Base-by-base conservation (phyloP, 2,113 vertebrate genomes). In the Thoracochromis brauschi region DNA sequence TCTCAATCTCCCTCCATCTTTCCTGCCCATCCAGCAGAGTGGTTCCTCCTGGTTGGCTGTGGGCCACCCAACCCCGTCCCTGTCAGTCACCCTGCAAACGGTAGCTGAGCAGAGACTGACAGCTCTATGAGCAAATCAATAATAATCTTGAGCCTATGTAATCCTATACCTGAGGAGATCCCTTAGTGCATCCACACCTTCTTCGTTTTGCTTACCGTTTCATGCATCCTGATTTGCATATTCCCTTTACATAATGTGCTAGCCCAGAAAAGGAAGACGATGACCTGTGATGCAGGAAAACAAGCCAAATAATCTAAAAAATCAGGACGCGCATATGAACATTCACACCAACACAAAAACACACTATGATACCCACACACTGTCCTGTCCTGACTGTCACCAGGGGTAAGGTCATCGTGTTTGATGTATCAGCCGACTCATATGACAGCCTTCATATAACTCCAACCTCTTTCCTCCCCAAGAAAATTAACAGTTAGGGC, bases 101-200 rank as follows among this genome's bases (percentile, higher is more conserved):
- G 95, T 89, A 91, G 88, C 96, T 94, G 94, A 97, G 96, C 93
- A 92, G 81, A 96, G 97, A 98, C 95, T 98, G 98, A 98, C 97
- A 98, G 97, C 90, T 93, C 96, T 95, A 96, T 96, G 97, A 97
- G 96, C 53, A 96, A 97, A 99, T 99, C 97, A 98, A 99, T 99
- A 98, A 98, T 97, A 98, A 98, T 98, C 98, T 98, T 98, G 97
- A 96, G 95, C 96, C 96, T 95, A 96, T 96, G 97, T 96, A 97
- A 97, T 96, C 96, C 19, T 92, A 94, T 93, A 94, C 94, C 94
- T 92, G 90, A 91, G 92, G 92, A 96, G 86, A 94, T 92, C 57
- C 92, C 90, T 84, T 51, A 73, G 85, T 86, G 85, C 91, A 92
- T 87, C 89, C 89, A 88, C 90, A 92, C 81, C 90, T 89, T 93